Evolutionary conservation across 2,113 vertebrate species (phyloP), one percentile per base, ranked within the genome.

Genomic region (Saimiri boliviensis): DNA sequence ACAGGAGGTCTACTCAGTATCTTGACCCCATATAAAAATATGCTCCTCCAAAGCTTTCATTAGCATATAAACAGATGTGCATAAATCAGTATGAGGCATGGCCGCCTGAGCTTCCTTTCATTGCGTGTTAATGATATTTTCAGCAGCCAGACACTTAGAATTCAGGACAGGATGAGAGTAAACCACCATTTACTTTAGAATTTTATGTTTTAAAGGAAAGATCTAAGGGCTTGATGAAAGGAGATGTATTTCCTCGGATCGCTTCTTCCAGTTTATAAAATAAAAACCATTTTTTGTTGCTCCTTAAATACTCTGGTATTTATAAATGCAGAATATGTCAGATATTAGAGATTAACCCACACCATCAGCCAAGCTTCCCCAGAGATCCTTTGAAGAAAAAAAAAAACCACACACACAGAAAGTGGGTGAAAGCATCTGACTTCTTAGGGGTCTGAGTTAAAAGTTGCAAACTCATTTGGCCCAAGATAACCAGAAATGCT

Each of bases 391-490:
- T 89, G 96, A 63, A 63, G 27, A 30, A 63, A 60, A 58, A 58
- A 60, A 8, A 88, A 79, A 70, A 3, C 10, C 63, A 20, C 42
- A 27, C 70, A 40, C 42, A 6, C 5, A 2, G 60, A 23, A 56
- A n/a, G 32, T 82, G 30, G 47, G 11, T 12, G 10, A 21, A 66
- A 77, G 47, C 25, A 8, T 1, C 83, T 21, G 77, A 3, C 86
- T 77, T 20, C 89, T 52, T 11, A 35, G 58, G 56, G 60, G 89
- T 27, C 35, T 0, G 27, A 77, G 85, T 86, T 68, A 71, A 85
- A 63, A 63, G 74, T 60, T 63, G 91, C 95, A 73, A 52, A n/a
- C 86, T 86, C 82, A 27, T 82, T 89, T 63, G 35, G 76, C 81
- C 70, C 0, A 0, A 79, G 96, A 71, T 85, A 95, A 79, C 70